Evolutionary conservation across 2,113 vertebrate species (phyloP).

Genomic region (Mesoclemmys tuberculata): DNA sequence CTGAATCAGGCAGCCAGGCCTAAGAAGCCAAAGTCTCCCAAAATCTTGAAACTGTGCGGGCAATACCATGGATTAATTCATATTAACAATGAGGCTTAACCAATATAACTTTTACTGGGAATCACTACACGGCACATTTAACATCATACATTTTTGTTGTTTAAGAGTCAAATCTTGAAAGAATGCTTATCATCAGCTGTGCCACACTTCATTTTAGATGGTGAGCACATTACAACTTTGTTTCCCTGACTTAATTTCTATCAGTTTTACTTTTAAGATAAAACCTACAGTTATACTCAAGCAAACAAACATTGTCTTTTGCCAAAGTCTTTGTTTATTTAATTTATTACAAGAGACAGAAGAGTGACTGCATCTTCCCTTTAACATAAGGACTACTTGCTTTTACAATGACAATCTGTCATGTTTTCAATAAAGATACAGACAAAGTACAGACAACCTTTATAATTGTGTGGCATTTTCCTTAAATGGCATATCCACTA

Average conservation of each 20-base stretch:
- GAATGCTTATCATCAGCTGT: rapidly evolving
- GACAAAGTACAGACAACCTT: background rate
- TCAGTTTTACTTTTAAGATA: rapidly evolving
- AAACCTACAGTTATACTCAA: background rate
- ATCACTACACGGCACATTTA: background rate
- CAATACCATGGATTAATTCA: background rate
- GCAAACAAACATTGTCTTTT: background rate
- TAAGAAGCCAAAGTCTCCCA: background rate
- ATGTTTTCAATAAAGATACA: background rate
- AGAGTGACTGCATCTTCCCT: background rate
- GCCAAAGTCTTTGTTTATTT: background rate
- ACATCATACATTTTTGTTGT: background rate
- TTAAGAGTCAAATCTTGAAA: background rate
- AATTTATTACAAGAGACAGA: background rate
- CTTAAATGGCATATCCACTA: background rate
- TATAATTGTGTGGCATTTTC: background rate
- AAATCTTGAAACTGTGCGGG: background rate
- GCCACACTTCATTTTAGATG: background rate
- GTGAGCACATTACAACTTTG: background rate
- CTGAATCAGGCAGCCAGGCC: background rate
- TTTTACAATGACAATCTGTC: background rate
- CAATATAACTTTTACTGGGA: background rate
- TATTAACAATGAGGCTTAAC: background rate
- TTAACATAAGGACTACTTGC: background rate
- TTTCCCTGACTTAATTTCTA: background rate